Conservation (phyloP, 1,140 invertebrate species). For the Drosophila navojoa region DNA sequence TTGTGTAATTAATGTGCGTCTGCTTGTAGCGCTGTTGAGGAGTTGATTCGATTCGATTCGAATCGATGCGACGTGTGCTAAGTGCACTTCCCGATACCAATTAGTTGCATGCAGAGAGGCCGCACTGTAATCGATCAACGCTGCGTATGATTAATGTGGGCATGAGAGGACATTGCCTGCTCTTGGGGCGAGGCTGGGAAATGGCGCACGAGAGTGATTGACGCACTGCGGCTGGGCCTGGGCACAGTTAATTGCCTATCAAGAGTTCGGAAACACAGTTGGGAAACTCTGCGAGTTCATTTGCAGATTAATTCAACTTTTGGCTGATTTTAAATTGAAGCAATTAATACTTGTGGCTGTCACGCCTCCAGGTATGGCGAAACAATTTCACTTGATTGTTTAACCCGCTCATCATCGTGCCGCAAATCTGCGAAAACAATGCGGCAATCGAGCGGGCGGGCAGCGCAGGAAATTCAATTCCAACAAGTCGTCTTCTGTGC, state of each 20-base stretch:
- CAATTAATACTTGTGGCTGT: slow-evolving; percentile 63
- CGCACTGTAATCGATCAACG: slow-evolving; percentile 26
- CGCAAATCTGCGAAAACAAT: slow-evolving; percentile 27
- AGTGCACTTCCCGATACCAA: slow-evolving; percentile 22
- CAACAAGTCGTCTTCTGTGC: slow-evolving; percentile 51
- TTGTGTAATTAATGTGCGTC: neutral
- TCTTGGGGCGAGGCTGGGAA: neutral
- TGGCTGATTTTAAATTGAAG: slow-evolving; percentile 38
- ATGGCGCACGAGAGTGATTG: slow-evolving; percentile 53
- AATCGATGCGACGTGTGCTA: neutral
- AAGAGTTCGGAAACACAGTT: slow-evolving; percentile 3
- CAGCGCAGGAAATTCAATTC: slow-evolving; percentile 41
- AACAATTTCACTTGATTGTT: slow-evolving; percentile 60
- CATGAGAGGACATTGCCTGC: too few species aligned
- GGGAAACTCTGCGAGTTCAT: slow-evolving; percentile 17
- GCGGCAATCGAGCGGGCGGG: slow-evolving; percentile 5
- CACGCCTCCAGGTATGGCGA: slow-evolving; percentile 45
- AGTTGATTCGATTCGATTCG: neutral
- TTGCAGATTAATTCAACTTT: slow-evolving; percentile 67
- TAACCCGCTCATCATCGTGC: slow-evolving; percentile 19
- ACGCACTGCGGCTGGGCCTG: neutral
- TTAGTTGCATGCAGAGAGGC: slow-evolving; percentile 42
- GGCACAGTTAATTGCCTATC: slow-evolving; percentile 42
- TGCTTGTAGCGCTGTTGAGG: neutral
- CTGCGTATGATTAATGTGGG: slow-evolving; percentile 63